Evolutionary conservation across 1,140 invertebrate genomes (phyloP).

Genomic region (Macrobrachium rosenbergii): DNA sequence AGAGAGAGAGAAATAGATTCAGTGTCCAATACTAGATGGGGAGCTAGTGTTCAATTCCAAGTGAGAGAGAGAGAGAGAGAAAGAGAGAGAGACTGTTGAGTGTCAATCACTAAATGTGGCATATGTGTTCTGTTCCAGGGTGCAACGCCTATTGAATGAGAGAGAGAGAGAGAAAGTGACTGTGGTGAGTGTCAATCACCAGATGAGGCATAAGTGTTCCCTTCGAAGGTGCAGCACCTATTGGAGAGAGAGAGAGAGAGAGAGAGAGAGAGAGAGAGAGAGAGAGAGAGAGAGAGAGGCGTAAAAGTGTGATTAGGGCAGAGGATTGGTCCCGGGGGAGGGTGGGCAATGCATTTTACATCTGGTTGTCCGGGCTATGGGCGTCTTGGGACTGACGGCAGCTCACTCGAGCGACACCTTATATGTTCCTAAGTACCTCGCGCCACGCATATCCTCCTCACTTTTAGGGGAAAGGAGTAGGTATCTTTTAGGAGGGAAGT

Average conservation of each 20-base stretch:
- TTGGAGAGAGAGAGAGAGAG: not conserved
- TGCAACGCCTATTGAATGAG: not conserved
- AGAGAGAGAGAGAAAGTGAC: not conserved
- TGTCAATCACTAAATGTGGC: no score
- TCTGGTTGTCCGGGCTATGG: conserved; percentile 23
- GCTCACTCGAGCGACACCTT: not conserved
- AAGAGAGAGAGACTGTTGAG: no score
- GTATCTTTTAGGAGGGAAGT: no score
- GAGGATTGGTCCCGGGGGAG: conserved; percentile 38
- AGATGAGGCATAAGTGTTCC: not conserved
- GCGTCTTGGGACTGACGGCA: not conserved
- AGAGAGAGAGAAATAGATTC: not conserved
- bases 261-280: conserved; percentile 9
- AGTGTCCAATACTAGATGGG: no score
- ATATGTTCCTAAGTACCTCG: not conserved
- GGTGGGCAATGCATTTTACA: conserved; percentile 53
- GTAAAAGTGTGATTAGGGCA: conserved; percentile 56
- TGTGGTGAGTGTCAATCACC: not conserved
- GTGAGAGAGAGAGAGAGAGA: no score
- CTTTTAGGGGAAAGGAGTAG: no score
- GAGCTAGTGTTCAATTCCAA: no score
- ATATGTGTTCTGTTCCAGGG: no score
- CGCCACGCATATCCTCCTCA: not conserved
- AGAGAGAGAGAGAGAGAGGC: conserved; percentile 19
- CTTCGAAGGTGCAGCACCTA: not conserved